Percentiles rank a stretch among this genome's conserved stretches.
These are phyloP conservation scores for Epizoanthus illoricatus DNA, from an alignment of 92 coral and sea anemone genomes.

Conservation along the genomic window DNA sequence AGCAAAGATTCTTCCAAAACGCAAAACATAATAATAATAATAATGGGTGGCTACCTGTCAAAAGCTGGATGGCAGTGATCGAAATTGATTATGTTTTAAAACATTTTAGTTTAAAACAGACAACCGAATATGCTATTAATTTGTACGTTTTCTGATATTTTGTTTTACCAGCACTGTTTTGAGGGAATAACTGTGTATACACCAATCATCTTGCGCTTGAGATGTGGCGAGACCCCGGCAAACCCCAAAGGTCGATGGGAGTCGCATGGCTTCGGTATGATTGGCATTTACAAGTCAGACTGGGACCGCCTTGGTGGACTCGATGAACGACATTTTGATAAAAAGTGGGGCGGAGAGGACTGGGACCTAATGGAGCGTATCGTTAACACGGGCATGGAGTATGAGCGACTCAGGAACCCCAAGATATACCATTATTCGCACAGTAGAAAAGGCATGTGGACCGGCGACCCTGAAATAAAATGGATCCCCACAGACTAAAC, in stretches of 20 bases:
- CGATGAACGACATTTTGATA: conserved; percentile 53
- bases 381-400: conserved; percentile 64
- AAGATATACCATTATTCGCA: conserved; percentile 76
- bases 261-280: conserved; percentile 79
- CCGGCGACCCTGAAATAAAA: conserved; percentile 36
- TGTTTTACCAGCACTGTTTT: conserved; percentile 64
- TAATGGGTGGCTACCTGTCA: no score
- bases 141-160: no score
- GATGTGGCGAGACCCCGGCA: conserved; percentile 62
- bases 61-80: no score
- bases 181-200: conserved; percentile 79
- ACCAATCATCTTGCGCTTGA: conserved; percentile 71
- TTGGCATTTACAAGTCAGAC: conserved; percentile 82
- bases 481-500: not conserved
- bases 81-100: not conserved
- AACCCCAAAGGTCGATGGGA: conserved; percentile 79
- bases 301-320: conserved; percentile 88
- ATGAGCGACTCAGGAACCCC: conserved; percentile 69
- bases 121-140: no score
- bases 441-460: conserved; percentile 78
- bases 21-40: no score
- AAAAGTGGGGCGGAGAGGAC: conserved; percentile 91
- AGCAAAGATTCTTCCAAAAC: no score
- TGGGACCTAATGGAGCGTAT: conserved; percentile 87
- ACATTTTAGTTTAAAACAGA: no score